Evolutionary conservation across 2,888 invertebrate genomes (phyloP).

Genomic region (Cynaeus angustus): DNA sequence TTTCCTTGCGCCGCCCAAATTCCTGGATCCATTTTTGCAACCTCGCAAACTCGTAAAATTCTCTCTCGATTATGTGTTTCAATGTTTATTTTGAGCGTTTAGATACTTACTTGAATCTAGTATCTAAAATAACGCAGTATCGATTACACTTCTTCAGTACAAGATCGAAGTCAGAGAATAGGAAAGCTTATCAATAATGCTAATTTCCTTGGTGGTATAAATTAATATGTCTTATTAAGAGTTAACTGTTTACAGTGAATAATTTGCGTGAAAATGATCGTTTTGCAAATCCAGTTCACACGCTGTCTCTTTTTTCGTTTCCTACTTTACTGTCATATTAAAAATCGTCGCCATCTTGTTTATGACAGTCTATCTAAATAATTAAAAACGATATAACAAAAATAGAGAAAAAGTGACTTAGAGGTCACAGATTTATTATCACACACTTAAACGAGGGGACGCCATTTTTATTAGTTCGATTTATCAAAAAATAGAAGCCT

Average conservation of each 20-base stretch:
- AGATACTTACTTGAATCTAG: constrained; percentile 6
- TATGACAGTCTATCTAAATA: background rate
- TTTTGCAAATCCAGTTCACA: constrained; percentile 32
- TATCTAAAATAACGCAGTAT: constrained; percentile 26
- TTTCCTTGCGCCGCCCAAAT: background rate
- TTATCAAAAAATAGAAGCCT: constrained; percentile 22
- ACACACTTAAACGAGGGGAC: constrained; percentile 6
- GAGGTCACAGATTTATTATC: constrained; percentile 35
- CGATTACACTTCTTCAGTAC: constrained; percentile 6
- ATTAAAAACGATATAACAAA: constrained; percentile 17
- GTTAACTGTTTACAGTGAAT: constrained; percentile 36
- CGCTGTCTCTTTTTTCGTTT: constrained; percentile 10
- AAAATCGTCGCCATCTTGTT: constrained; percentile 13
- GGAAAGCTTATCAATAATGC: constrained; percentile 23
- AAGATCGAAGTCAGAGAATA: background rate
- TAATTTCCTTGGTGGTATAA: constrained; percentile 41
- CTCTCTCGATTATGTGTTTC: constrained; percentile 12
- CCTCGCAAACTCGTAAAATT: constrained; percentile 9
- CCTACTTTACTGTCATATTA: no score
- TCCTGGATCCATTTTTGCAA: background rate
- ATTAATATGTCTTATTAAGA: constrained; percentile 41
- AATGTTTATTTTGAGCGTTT: constrained; percentile 27
- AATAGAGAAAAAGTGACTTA: constrained; percentile 20
- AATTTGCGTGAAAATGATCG: constrained; percentile 26
- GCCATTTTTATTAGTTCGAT: constrained; percentile 33